These are phyloP conservation scores for Ormyrus thymus DNA, from an alignment of 2,888 invertebrate genomes.

Conservation along the genomic window DNA sequence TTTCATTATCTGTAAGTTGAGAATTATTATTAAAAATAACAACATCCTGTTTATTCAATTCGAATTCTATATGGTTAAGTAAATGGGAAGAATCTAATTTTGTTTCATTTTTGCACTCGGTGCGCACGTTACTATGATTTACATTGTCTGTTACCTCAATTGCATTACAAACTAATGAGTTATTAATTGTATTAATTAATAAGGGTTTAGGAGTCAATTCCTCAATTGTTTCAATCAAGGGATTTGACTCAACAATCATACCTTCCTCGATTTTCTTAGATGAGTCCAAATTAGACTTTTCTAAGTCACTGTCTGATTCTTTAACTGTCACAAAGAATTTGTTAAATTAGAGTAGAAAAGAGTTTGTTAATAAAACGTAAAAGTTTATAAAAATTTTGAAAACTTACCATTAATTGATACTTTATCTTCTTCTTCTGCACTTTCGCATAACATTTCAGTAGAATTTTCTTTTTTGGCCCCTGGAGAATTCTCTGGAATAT, in stretches of 20 bases:
- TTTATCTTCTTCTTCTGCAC: conserved; percentile 11
- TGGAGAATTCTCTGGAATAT: conserved; percentile 25
- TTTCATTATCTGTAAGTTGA: conserved; percentile 33
- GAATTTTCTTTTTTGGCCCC: conserved; percentile 21
- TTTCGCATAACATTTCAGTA: conserved; percentile 14
- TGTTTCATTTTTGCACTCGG: not conserved
- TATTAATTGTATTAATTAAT: conserved; percentile 13
- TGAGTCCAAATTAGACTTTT: conserved; percentile 39
- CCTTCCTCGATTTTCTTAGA: conserved; percentile 45
- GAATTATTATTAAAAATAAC: not conserved
- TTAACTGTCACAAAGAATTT: conserved; percentile 56
- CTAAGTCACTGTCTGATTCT: conserved; percentile 51
- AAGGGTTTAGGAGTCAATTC: conserved; percentile 38
- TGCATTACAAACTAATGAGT: conserved; percentile 26
- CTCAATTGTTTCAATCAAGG: conserved; percentile 42
- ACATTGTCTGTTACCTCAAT: conserved; percentile 6
- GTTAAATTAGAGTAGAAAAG: no score
- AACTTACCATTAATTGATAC: conserved; percentile 33
- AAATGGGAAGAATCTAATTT: conserved; percentile 6
- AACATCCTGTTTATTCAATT: conserved; percentile 6
- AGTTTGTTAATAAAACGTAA: conserved; percentile 12
- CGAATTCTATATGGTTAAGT: not conserved
- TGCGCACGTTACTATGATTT: not conserved
- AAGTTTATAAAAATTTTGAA: conserved; percentile 29
- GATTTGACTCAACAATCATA: conserved; percentile 43